These are phyloP conservation scores for Drosophila anomelani DNA, from an alignment of 2,888 invertebrate genomes.

Conservation along the genomic window DNA sequence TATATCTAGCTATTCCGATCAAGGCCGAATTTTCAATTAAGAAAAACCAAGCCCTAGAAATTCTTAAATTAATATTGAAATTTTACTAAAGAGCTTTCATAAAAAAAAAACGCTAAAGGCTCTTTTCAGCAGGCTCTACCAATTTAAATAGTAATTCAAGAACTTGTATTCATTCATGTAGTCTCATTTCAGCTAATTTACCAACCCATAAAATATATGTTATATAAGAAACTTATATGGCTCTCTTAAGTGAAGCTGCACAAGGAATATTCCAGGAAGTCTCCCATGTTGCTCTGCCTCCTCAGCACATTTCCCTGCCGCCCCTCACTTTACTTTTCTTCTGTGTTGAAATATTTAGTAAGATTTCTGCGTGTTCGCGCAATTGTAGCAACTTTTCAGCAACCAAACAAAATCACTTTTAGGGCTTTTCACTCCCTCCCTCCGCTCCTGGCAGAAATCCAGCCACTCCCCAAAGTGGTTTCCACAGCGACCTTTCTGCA, in stretches of 20 bases:
- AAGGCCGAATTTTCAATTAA: too few relatives aligned
- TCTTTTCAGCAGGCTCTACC: neutral
- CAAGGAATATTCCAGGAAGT: neutral
- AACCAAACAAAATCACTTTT: constrained; percentile 37
- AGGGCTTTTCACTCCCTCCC: constrained; percentile 46
- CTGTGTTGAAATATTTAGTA: constrained; percentile 74
- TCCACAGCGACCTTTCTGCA: constrained; percentile 59
- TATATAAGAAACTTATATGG: constrained; percentile 33
- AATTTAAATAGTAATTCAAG: too few relatives aligned
- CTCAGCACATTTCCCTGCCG: constrained; percentile 6
- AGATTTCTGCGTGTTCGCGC: constrained; percentile 61
- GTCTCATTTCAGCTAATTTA: neutral
- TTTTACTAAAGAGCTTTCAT: too few relatives aligned
- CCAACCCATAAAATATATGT: constrained; percentile 14
- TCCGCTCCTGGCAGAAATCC: too few relatives aligned
- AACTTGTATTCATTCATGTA: too few relatives aligned
- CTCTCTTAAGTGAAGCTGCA: constrained; percentile 26
- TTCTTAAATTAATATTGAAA: neutral
- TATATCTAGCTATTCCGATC: neutral
- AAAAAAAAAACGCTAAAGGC: too few relatives aligned
- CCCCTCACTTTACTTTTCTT: constrained; percentile 32
- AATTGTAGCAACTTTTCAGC: constrained; percentile 68
- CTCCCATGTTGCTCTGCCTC: neutral
- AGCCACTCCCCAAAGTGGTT: constrained; percentile 32
- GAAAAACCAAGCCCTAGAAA: neutral